Base-by-base conservation (phyloP, 2,888 invertebrate genomes). In the Platycheirus albimanus region DNA sequence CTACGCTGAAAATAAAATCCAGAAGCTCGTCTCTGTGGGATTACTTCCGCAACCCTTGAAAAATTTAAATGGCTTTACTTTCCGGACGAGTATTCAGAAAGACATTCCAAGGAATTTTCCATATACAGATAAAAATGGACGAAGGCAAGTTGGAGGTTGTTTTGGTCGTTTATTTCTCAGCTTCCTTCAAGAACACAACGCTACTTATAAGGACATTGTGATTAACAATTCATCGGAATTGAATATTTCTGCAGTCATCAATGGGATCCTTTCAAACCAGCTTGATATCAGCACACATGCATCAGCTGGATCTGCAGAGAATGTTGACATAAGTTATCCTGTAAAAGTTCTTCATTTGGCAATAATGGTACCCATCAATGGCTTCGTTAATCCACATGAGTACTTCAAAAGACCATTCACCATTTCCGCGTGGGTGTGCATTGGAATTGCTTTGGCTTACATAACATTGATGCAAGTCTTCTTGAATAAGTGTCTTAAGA, bases 181-280 rank as follows among this genome's bases (percentile, higher is more conserved):
- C 11, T 77, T 77, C n/a, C 15, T 77, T 5, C 19, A 11, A 13
- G 64, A 30, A 17, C 64, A 77, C 49, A 77, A 77, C 36, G 77
- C 64, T 15, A 70, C 54, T 2, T 77, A 15, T 6, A 24, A 1
- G 0, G 64, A 58, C 7, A 10, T 78, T 5, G 0, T 7, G 0
- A 7, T 20, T 1, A 38, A 41, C 2, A 2, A 54, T 24, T 36
- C 10, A 1, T n/a, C 28, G 0, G 28, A 13, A 2, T 1, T 7
- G 1, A 43, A 15, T 51, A 36, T 61, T 7, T 3, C n/a, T 13
- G 24, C 20, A 3, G 13, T 47, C 2, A 17, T 20, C 3, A 11
- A 33, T 38, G 71, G 51, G 2, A 30, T 30, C 1, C 1, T 17
- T 8, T 17, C 15, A 15, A 51, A 20, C 5, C 10, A 41, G 1